Conservation (phyloP, 2,113 vertebrate genomes). For the Rhea americana region DNA sequence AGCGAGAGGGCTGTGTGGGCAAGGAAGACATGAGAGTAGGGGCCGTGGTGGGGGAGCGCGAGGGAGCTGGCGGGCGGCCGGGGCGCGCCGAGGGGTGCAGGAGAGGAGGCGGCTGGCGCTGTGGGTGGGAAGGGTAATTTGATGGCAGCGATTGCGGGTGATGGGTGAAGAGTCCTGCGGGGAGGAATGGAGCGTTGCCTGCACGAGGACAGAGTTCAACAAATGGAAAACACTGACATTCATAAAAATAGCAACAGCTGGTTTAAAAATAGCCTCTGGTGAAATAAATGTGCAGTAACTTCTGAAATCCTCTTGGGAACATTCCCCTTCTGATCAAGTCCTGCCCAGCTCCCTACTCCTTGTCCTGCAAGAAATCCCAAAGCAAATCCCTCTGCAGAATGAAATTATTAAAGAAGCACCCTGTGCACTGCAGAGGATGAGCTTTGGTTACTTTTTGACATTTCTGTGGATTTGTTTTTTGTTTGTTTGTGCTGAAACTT, state of each 20-base stretch:
- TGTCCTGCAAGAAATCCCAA: background rate
- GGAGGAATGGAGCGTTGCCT: slow-evolving; percentile 9
- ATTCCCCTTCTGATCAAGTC: background rate
- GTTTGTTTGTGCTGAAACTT: background rate
- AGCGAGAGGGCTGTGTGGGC: background rate
- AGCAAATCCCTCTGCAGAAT: slow-evolving; percentile 21
- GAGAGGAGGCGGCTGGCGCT: background rate
- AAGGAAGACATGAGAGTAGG: background rate
- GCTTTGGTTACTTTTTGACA: background rate
- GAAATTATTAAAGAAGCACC: background rate
- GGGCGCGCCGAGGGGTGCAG: background rate
- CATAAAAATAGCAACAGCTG: slow-evolving; percentile 67
- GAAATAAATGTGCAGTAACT: slow-evolving; percentile 59
- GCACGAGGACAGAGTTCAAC: slow-evolving; percentile 60
- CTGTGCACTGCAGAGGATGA: background rate
- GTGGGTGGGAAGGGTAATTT: background rate
- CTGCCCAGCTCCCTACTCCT: background rate
- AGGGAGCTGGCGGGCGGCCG: background rate
- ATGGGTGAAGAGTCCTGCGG: background rate
- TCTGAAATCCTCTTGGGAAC: slow-evolving; percentile 56
- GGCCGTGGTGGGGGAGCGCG: background rate
- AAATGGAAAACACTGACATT: slow-evolving; percentile 68
- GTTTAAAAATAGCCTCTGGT: slow-evolving; percentile 70
- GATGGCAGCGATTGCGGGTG: background rate
- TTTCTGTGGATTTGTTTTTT: background rate